Percentiles rank a stretch among this genome's conserved stretches.
phyloP scores from a whole-genome alignment of 2,797 vertebrate species.

The Tragelaphus oryx region DNA sequence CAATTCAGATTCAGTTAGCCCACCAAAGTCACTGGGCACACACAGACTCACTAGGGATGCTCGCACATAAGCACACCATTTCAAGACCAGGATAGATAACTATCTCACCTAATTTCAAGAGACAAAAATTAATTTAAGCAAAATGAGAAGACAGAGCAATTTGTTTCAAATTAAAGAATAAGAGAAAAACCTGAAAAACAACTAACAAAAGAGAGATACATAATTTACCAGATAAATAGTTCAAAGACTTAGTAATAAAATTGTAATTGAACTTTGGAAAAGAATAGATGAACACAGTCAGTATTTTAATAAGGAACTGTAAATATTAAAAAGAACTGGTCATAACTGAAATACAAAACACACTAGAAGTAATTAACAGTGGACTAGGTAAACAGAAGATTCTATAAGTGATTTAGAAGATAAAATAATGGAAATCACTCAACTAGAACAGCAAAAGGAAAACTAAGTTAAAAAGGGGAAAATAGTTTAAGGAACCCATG shows the following conservation, averaged over 20 bases:
- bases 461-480: neutral
- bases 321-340: neutral
- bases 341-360: neutral
- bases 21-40: neutral
- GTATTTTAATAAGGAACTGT: neutral
- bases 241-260: neutral
- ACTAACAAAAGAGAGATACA: neutral
- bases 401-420: neutral
- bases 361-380: neutral
- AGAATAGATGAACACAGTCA: neutral
- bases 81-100: neutral
- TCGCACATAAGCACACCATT: neutral
- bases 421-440: neutral
- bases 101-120: neutral
- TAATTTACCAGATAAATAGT: neutral
- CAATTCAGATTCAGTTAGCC: neutral
- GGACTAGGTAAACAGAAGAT: neutral
- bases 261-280: neutral
- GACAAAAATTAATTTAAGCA: neutral
- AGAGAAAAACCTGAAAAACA: neutral
- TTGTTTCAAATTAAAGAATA: neutral
- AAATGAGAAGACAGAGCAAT: neutral
- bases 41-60: neutral
- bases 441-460: neutral
- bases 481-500: neutral